phyloP scores from a whole-genome alignment of 2,888 invertebrate species.

The Limnephilus rhombicus region DNA sequence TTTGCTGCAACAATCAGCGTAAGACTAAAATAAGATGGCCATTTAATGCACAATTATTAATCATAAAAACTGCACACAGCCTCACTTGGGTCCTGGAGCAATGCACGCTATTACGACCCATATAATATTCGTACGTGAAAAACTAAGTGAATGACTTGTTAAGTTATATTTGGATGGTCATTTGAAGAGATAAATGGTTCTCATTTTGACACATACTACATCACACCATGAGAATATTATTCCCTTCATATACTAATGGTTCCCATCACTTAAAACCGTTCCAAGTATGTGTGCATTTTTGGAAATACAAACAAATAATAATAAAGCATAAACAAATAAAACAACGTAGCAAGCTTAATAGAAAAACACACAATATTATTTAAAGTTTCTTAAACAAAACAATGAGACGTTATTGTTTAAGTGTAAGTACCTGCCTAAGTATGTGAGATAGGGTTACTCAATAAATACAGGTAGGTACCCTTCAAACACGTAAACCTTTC shows the following conservation, averaged over 20 bases:
- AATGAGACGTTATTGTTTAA: background rate
- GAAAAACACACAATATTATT: background rate
- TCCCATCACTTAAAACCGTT: background rate
- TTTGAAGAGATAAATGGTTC: background rate
- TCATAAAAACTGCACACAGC: no score
- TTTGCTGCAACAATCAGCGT: no score
- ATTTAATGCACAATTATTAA: no score
- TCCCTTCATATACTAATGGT: background rate
- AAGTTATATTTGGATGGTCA: background rate
- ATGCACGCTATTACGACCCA: background rate
- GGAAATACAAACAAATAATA: background rate
- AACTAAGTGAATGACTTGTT: background rate
- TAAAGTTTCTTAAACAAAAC: background rate
- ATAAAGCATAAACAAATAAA: background rate
- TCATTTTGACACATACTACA: background rate
- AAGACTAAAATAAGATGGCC: no score
- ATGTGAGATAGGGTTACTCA: background rate
- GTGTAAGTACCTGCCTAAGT: background rate
- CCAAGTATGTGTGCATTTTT: background rate
- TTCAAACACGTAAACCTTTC: background rate
- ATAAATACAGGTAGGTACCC: background rate
- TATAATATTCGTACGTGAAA: background rate
- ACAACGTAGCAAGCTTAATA: background rate
- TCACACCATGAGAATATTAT: background rate
- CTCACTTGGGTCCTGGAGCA: no score